A percentile compares a stretch with the other conserved stretches of the same genome.
phyloP scores from a whole-genome alignment of 2,888 invertebrate species.

The Sarcophaga carnaria region DNA sequence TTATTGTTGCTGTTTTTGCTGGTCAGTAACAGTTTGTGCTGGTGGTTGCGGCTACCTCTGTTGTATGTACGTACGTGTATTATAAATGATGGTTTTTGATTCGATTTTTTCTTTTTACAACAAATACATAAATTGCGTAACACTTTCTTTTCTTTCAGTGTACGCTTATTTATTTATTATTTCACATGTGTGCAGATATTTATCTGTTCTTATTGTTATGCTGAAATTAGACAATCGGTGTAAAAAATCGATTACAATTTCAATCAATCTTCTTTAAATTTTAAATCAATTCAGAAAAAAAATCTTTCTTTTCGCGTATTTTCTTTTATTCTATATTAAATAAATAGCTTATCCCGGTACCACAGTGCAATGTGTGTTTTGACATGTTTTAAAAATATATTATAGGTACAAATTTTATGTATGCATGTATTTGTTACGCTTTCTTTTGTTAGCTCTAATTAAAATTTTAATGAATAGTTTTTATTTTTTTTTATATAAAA shows the following conservation, averaged over 20 bases:
- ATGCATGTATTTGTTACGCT: background rate
- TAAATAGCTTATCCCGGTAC: slow-evolving; percentile 32
- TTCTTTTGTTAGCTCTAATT: slow-evolving; percentile 20
- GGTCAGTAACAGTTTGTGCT: slow-evolving; percentile 43
- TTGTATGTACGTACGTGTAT: slow-evolving; percentile 17
- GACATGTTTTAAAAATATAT: slow-evolving; percentile 32
- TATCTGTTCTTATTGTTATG: too few relatives aligned
- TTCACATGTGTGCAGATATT: background rate
- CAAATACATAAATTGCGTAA: slow-evolving; percentile 71
- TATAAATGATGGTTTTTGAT: background rate
- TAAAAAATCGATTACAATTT: slow-evolving; percentile 18
- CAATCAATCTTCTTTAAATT: slow-evolving; percentile 35
- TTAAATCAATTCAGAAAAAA: slow-evolving; percentile 29
- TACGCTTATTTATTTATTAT: slow-evolving; percentile 37
- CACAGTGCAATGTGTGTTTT: slow-evolving; percentile 36
- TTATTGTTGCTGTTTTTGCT: background rate
- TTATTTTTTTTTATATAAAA: background rate
- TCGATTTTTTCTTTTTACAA: slow-evolving; percentile 59
- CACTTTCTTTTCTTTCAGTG: slow-evolving; percentile 69
- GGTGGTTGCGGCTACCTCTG: slow-evolving; percentile 59
- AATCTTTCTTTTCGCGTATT: slow-evolving; percentile 18
- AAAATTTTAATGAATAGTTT: too few relatives aligned
- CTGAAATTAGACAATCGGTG: background rate
- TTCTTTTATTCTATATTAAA: background rate
- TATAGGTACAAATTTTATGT: background rate